phyloP scores from a whole-genome alignment of 2,797 vertebrate genomes.

The Aphelocoma californica region DNA sequence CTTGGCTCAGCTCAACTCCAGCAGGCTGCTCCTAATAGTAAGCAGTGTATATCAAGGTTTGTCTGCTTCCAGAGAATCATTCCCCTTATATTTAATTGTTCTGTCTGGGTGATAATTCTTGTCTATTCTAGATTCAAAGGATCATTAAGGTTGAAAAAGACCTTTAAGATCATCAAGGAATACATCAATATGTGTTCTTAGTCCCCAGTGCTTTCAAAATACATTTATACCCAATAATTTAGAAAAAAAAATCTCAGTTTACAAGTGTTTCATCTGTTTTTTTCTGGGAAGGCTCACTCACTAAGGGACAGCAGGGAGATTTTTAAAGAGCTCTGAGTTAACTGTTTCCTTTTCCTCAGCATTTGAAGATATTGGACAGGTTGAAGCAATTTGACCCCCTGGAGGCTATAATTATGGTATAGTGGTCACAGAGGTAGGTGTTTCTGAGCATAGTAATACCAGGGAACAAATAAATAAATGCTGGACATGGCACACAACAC shows the following conservation, averaged over 20 bases:
- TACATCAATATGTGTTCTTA: not conserved
- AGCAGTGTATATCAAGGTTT: not conserved
- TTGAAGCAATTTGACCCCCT: not conserved
- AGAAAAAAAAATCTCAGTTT: not conserved
- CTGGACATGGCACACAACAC: not conserved
- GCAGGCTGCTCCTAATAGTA: not conserved
- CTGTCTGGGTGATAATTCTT: not conserved
- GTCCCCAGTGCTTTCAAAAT: not conserved
- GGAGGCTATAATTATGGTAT: not conserved
- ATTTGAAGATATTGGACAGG: not conserved
- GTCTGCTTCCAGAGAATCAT: not conserved
- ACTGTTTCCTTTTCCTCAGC: not conserved
- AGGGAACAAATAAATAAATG: not conserved
- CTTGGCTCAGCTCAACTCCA: not conserved
- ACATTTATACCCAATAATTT: not conserved
- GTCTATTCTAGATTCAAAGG: not conserved
- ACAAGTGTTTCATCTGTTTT: not conserved
- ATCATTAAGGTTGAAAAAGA: not conserved
- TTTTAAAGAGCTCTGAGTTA: not conserved
- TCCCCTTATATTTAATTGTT: not conserved
- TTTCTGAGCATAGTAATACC: not conserved
- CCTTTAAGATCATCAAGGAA: not conserved
- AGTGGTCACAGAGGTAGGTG: not conserved
- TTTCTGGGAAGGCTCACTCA: not conserved
- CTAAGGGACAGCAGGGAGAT: not conserved